phyloP scores from a whole-genome alignment of 2,888 invertebrate species.

The Byasa hedistus region DNA sequence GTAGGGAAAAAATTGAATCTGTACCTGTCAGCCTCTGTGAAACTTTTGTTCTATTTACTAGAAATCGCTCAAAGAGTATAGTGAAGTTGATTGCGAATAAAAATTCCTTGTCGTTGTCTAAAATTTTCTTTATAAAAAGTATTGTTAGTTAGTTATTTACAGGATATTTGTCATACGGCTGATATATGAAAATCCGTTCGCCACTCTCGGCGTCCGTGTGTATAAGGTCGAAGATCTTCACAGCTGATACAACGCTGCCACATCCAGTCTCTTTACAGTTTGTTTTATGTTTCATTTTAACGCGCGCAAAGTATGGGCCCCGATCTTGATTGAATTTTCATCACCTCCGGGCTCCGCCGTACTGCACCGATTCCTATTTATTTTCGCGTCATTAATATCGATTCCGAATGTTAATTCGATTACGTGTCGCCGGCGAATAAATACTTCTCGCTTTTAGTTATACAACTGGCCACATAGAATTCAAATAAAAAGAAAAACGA shows the following conservation, averaged over 20 bases:
- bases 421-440: background rate
- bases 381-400: conserved; percentile 26
- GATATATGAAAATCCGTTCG: background rate
- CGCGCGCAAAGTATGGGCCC: conserved; percentile 58
- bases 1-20: too few species aligned
- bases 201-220: conserved; percentile 41
- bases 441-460: too few species aligned
- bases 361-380: conserved; percentile 40
- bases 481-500: too few species aligned
- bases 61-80: too few species aligned
- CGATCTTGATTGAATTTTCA: conserved; percentile 67
- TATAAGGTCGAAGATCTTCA: conserved; percentile 51
- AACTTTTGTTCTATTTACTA: too few species aligned
- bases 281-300: conserved; percentile 67
- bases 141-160: too few species aligned
- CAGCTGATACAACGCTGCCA: conserved; percentile 55
- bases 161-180: too few species aligned
- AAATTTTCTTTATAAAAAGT: too few species aligned
- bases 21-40: too few species aligned
- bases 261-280: conserved; percentile 58
- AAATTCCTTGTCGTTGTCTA: too few species aligned
- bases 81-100: too few species aligned
- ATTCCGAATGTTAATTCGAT: conserved; percentile 10
- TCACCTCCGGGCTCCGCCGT: conserved; percentile 51
- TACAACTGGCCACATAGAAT: too few species aligned